Conservation (phyloP, 92 coral and sea anemone species). For the Actinernus sp. region DNA sequence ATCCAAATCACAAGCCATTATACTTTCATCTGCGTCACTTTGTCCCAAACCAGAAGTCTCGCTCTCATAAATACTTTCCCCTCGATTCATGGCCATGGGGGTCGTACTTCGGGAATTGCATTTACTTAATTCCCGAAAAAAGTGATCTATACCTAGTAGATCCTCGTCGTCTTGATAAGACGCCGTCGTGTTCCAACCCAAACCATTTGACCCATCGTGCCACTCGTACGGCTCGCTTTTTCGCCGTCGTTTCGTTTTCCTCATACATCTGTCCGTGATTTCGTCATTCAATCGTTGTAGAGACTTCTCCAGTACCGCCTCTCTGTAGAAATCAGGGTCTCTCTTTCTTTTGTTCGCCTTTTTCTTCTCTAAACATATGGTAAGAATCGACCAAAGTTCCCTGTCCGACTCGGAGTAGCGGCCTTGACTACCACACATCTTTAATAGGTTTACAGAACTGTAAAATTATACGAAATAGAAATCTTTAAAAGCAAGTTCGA, state of each 20-base stretch:
- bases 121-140: conserved; percentile 88
- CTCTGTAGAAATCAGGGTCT: conserved; percentile 90
- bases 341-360: conserved; percentile 79
- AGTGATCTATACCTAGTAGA: conserved; percentile 96
- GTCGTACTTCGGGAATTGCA: conserved; percentile 28
- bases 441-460: no score
- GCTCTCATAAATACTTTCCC: no score
- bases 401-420: conserved; percentile 69
- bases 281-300: conserved; percentile 94
- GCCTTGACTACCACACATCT: no score
- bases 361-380: conserved; percentile 88
- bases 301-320: conserved; percentile 88
- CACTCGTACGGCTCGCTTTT: conserved; percentile 88
- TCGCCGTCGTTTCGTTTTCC: conserved; percentile 77
- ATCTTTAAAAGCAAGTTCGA: no score
- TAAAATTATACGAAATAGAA: no score
- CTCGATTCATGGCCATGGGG: no score
- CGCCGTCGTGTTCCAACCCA: conserved; percentile 94
- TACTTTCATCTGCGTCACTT: no score
- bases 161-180: conserved; percentile 87
- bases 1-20: no score
- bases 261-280: conserved; percentile 91
- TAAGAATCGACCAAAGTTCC: conserved; percentile 94
- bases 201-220: conserved; percentile 72
- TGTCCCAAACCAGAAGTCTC: no score